Conservation (phyloP, 1,140 invertebrate species). For the Mya arenaria region DNA sequence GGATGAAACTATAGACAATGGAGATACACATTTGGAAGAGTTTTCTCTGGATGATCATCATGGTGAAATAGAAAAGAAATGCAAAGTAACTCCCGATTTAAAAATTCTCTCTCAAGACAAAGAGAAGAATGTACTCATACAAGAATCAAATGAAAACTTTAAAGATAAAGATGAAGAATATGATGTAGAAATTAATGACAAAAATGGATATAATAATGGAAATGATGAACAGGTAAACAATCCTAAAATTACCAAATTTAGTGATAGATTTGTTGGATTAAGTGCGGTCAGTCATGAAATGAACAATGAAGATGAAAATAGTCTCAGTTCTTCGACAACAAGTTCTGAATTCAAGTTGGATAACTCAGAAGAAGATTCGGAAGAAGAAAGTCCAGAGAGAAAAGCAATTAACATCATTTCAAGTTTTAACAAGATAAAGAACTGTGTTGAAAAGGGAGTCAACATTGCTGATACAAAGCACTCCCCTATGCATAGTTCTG, state of each 20-base stretch:
- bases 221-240: background rate
- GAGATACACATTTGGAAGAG: too few relatives aligned
- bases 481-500: too few relatives aligned
- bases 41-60: too few relatives aligned
- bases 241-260: too few relatives aligned
- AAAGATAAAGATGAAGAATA: background rate
- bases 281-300: too few relatives aligned
- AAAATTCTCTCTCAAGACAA: background rate
- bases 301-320: too few relatives aligned
- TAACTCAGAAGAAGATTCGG: slow-evolving; percentile 22
- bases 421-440: slow-evolving; percentile 44
- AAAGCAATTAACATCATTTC: slow-evolving; percentile 22
- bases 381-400: slow-evolving; percentile 14
- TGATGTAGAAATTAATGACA: background rate
- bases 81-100: background rate
- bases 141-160: background rate
- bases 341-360: slow-evolving; percentile 30
- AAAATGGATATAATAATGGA: background rate
- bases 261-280: too few relatives aligned
- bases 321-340: slow-evolving; percentile 20
- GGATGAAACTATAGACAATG: too few relatives aligned
- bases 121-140: background rate
- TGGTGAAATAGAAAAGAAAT: too few relatives aligned
- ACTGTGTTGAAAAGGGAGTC: background rate
- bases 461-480: too few relatives aligned